Percentiles rank a stretch among this genome's conserved stretches.
phyloP scores from a whole-genome alignment of 2,113 vertebrate species.

The Serinus canaria region DNA sequence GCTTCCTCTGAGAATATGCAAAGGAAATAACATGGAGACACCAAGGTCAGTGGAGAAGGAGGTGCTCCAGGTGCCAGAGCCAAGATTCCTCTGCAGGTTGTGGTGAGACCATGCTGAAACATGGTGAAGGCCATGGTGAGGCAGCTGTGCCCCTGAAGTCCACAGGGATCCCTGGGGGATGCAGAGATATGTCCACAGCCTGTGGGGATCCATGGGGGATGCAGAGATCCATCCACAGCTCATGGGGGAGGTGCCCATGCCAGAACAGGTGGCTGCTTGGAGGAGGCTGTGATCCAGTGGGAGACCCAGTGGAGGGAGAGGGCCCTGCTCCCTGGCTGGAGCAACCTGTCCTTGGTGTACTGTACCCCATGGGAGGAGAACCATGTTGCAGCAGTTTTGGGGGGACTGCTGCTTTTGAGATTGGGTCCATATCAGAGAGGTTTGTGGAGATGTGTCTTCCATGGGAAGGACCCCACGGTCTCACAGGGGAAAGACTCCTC shows the following conservation, averaged over 20 bases:
- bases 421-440: neutral
- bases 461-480: neutral
- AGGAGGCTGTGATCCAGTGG: neutral
- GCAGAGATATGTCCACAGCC: neutral
- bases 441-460: neutral
- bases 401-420: neutral
- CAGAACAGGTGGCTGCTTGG: neutral
- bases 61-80: neutral
- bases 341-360: neutral
- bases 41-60: neutral
- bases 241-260: fast-evolving
- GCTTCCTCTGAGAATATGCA: neutral
- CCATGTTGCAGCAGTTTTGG: neutral
- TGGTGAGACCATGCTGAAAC: neutral
- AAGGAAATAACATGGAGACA: neutral
- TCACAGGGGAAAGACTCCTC: neutral
- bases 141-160: neutral
- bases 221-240: neutral
- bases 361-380: neutral
- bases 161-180: neutral
- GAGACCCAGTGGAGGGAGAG: neutral
- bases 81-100: neutral
- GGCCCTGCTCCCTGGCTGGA: neutral
- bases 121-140: neutral
- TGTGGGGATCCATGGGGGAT: neutral